Percentiles rank a stretch among this genome's conserved stretches.
Evolutionary conservation across 2,113 vertebrate genomes (phyloP).

Genomic region (Scophthalmus maximus): DNA sequence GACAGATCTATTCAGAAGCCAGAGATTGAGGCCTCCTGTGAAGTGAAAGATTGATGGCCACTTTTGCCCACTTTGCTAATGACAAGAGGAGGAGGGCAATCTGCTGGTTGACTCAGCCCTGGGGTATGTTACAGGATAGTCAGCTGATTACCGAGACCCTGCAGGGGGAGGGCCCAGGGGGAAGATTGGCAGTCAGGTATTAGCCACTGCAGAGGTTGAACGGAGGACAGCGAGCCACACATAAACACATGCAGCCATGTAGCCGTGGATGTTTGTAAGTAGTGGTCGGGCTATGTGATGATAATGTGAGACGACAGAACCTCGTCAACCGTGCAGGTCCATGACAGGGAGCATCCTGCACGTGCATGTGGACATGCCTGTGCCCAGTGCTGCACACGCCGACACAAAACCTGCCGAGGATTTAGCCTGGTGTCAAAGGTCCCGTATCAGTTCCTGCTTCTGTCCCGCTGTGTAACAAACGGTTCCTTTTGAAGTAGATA

Average conservation of each 20-base stretch:
- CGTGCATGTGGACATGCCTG: not conserved
- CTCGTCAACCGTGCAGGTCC: not conserved
- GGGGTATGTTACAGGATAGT: constrained; percentile 61
- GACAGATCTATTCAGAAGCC: constrained; percentile 76
- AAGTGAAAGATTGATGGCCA: constrained; percentile 75
- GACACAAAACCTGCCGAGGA: not conserved
- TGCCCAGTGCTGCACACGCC: not conserved
- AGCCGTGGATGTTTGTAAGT: not conserved
- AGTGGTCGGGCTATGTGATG: not conserved
- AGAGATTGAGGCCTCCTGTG: constrained; percentile 73
- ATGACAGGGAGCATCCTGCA: not conserved
- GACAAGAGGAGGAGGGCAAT: constrained; percentile 67
- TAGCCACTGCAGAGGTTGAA: constrained; percentile 4
- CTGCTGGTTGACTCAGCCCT: constrained; percentile 59
- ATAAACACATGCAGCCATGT: too few species aligned
- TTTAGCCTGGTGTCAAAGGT: not conserved
- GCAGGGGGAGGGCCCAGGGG: constrained; percentile 28
- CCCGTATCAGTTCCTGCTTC: not conserved
- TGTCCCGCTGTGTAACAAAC: not conserved
- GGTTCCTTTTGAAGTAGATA: constrained; percentile 46
- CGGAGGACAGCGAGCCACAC: constrained; percentile 15
- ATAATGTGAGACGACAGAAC: not conserved
- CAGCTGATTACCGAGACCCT: constrained; percentile 59
- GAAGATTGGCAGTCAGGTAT: constrained; percentile 29
- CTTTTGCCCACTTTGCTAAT: constrained; percentile 75